phyloP scores from a whole-genome alignment of 1,140 invertebrate species.

The Papilio aristodemus region DNA sequence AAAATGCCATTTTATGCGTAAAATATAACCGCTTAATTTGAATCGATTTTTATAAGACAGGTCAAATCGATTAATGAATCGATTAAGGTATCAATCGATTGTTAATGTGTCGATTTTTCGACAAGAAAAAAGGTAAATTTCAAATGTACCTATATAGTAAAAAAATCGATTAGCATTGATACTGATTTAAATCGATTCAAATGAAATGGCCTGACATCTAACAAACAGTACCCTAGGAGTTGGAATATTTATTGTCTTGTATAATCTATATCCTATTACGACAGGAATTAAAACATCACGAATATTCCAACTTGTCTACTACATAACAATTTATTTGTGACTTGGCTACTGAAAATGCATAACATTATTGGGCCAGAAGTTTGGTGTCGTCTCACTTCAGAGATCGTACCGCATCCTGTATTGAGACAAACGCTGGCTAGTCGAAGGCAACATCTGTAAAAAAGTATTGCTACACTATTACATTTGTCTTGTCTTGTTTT shows the following conservation, averaged over 20 bases:
- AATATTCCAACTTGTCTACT: constrained; percentile 1
- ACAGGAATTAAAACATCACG: constrained; percentile 13
- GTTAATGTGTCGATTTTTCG: background rate
- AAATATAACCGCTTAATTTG: background rate
- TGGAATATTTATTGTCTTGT: constrained; percentile 6
- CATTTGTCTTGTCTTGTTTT: no score
- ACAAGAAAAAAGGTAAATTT: no score
- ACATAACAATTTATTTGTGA: background rate
- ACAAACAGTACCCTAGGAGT: background rate
- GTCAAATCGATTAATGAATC: background rate
- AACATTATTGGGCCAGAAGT: background rate
- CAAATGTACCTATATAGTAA: no score
- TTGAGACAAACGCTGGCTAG: background rate
- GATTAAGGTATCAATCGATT: background rate
- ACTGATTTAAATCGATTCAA: background rate
- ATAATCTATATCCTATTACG: constrained; percentile 2
- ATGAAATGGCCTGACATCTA: background rate
- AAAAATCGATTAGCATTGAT: no score
- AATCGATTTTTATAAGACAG: background rate
- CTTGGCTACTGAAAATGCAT: background rate
- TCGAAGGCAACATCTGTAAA: background rate
- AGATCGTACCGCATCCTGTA: constrained; percentile 1
- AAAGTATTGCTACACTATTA: background rate
- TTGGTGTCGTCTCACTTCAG: background rate
- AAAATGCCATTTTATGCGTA: background rate